A percentile compares a stretch with the other conserved stretches of the same genome.
Evolutionary conservation across 2,888 invertebrate genomes (phyloP).

Genomic region (Nomada ruficornis): DNA sequence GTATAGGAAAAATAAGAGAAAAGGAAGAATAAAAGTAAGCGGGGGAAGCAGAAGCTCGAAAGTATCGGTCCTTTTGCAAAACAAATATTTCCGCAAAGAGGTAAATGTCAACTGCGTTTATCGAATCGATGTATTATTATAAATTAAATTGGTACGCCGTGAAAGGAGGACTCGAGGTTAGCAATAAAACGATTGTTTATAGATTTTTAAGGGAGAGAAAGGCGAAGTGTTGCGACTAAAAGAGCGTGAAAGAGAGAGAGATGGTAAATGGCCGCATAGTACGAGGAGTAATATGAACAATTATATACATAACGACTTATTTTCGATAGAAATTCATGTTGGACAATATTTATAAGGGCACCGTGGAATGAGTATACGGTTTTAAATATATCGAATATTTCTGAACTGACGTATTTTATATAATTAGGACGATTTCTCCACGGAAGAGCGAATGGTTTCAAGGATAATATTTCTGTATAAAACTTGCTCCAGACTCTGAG

Average conservation of each 20-base stretch:
- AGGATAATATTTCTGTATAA: not conserved
- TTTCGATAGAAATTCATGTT: slow-evolving; percentile 61
- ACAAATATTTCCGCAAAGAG: not conserved
- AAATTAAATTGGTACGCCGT: slow-evolving; percentile 18
- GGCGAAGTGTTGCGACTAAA: not conserved
- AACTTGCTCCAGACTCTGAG: not conserved
- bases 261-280: slow-evolving; percentile 30
- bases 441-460: not conserved
- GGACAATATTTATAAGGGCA: slow-evolving; percentile 56
- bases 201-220: slow-evolving; percentile 47
- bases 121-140: slow-evolving; percentile 34
- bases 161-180: slow-evolving; percentile 43
- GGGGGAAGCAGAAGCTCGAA: not conserved
- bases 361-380: slow-evolving; percentile 23
- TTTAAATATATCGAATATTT: slow-evolving; percentile 18
- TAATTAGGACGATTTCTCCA: not conserved
- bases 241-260: not conserved
- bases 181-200: slow-evolving; percentile 54
- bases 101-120: slow-evolving; percentile 25
- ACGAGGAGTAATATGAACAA: slow-evolving; percentile 47
- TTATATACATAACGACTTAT: slow-evolving; percentile 48
- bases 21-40: not conserved
- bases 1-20: not conserved
- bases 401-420: slow-evolving; percentile 9
- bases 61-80: not conserved